Evolutionary conservation across 2,113 vertebrate genomes (phyloP), one percentile per base, ranked within the genome.

Genomic region (Rutilus rutilus): DNA sequence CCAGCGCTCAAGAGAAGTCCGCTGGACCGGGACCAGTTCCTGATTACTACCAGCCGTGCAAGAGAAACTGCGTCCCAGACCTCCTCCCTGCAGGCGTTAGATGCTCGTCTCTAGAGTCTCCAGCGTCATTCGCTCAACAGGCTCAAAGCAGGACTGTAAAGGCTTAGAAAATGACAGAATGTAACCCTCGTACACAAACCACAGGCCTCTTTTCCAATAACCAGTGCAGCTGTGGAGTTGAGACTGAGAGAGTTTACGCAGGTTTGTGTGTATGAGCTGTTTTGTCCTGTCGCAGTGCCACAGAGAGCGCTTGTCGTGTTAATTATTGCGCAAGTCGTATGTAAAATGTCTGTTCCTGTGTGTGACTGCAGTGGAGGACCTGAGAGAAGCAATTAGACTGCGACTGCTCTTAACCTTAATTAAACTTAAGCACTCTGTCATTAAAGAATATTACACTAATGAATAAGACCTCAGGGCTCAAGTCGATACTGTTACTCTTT

Each of bases 31-130:
- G 25, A 85, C 91, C 91, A 92, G 86, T 25, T n/a, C 78, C 73
- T 87, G 88, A 93, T 92, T 90, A 88, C 89, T 90, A 92, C 88
- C 92, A 91, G 90, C 82, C 64, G 83, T 60, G 60, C 71, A 65
- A 67, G 8, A 11, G 30, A 6, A 87, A 33, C 90, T 75, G 12
- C 85, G 36, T 83, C 87, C 82, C 79, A 45, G 39, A 73, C 84
- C 89, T 69, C 59, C 75, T 67, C 82, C 59, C 74, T 10, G 21
- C 78, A 45, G 76, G 6, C 45, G 50, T 62, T 36, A 50, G 42
- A 6, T 30, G 47, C 75, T 57, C 54, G 75, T 78, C 75, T 78
- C 75, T 36, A 27, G 50, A 21, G 76, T 78, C 76, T 78, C 76
- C 52, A 23, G 50, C n/a, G 47, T 54, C 19, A 14, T 77, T 78